Evolutionary conservation across 2,797 vertebrate genomes (phyloP).

Genomic region (Sebastes diaconus): DNA sequence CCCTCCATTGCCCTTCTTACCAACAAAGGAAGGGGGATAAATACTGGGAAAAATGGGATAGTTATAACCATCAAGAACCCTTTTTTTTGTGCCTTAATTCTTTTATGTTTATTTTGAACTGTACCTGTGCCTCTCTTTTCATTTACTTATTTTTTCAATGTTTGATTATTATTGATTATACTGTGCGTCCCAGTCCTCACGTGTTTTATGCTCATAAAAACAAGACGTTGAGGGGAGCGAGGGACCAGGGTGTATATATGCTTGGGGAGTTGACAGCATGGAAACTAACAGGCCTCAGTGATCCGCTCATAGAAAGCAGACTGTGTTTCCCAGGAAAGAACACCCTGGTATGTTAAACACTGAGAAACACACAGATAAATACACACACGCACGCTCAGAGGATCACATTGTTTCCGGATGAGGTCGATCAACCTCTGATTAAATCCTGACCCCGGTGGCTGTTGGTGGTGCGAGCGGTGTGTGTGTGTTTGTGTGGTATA

Average conservation of each 20-base stretch:
- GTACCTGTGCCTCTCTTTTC: too few species aligned
- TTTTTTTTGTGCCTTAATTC: too few species aligned
- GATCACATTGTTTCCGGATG: constrained; percentile 72
- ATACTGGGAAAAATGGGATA: too few species aligned
- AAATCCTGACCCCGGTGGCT: constrained; percentile 26
- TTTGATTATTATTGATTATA: too few species aligned
- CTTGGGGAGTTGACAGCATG: constrained; percentile 75
- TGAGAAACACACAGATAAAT: constrained; percentile 48
- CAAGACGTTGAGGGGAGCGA: too few species aligned
- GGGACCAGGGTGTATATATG: neutral
- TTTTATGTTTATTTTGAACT: too few species aligned
- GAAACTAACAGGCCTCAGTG: constrained; percentile 70
- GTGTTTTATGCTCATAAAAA: too few species aligned
- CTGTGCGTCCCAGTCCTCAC: too few species aligned
- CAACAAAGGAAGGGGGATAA: too few species aligned
- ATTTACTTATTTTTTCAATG: too few species aligned
- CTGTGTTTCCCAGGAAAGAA: constrained; percentile 58
- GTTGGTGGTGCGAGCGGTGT: neutral
- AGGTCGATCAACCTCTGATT: constrained; percentile 66
- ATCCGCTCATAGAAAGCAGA: constrained; percentile 61
- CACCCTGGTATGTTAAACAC: constrained; percentile 61
- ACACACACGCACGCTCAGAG: constrained; percentile 44
- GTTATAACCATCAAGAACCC: too few species aligned
- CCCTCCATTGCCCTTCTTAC: too few species aligned
- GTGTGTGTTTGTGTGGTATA: constrained; percentile 26